Conservation (phyloP, 2,113 vertebrate species). For the Amblyornis subalaris region DNA sequence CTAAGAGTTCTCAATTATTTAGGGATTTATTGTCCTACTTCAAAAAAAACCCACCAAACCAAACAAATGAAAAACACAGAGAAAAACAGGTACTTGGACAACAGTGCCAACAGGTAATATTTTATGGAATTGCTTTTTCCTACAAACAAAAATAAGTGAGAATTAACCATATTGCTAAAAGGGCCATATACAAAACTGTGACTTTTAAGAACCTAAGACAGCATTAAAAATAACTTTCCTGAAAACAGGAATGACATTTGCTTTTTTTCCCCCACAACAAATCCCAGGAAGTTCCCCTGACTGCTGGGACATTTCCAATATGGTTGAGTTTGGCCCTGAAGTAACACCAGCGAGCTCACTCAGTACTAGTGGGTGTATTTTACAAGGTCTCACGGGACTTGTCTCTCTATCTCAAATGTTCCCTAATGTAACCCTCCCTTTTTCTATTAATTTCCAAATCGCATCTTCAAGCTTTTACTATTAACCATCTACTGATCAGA, state of each 20-base stretch:
- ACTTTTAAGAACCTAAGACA: background rate
- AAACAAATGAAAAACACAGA: background rate
- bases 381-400: background rate
- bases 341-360: background rate
- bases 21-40: background rate
- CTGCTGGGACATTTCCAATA: background rate
- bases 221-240: background rate
- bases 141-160: background rate
- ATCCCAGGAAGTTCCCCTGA: background rate
- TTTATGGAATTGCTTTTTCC: background rate
- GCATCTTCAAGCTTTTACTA: background rate
- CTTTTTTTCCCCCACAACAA: accelerated
- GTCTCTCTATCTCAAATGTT: background rate
- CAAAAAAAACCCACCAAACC: background rate
- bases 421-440: background rate
- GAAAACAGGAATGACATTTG: background rate
- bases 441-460: background rate
- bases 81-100: background rate
- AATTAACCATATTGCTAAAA: background rate
- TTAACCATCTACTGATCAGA: background rate
- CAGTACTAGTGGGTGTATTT: background rate
- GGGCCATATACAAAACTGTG: background rate
- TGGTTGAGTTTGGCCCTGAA: background rate
- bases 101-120: background rate
- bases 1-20: background rate